Conservation (phyloP, 2,888 invertebrate genomes). For the Globia sparganii region DNA sequence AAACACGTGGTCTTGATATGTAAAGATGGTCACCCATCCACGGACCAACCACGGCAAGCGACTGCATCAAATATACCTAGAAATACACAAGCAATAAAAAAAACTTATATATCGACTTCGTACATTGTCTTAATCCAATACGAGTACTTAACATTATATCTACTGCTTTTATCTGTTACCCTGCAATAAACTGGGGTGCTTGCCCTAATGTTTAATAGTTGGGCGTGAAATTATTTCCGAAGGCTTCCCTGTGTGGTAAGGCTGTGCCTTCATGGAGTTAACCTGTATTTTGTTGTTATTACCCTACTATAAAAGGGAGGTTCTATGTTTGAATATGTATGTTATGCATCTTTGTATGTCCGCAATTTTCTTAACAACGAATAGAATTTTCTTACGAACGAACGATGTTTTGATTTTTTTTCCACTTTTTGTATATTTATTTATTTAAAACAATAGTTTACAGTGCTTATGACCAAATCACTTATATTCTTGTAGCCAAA, state of each 20-base stretch:
- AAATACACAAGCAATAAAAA: conserved; percentile 4
- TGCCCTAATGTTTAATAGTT: conserved; percentile 54
- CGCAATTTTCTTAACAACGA: neutral
- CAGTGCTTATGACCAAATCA: no score
- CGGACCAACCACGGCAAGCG: no score
- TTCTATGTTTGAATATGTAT: neutral
- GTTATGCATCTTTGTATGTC: neutral
- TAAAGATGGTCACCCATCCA: no score
- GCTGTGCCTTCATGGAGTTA: conserved; percentile 25
- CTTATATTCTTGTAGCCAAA: no score
- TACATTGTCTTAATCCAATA: conserved; percentile 33
- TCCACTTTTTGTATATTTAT: neutral
- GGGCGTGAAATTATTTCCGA: conserved; percentile 53
- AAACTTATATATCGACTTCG: conserved; percentile 3
- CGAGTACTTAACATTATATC: conserved; percentile 45
- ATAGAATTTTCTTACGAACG: no score
- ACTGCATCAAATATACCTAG: neutral
- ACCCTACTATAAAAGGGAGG: no score
- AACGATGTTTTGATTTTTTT: neutral
- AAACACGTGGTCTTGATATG: no score
- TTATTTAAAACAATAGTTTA: no score
- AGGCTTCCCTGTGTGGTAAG: conserved; percentile 18
- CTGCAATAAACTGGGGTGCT: conserved; percentile 34
- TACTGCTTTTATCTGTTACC: conserved; percentile 53
- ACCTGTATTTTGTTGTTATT: neutral